Percentiles rank a stretch among this genome's conserved stretches.
phyloP scores from a whole-genome alignment of 2,888 invertebrate species.

The Spilosoma lubricipeda region DNA sequence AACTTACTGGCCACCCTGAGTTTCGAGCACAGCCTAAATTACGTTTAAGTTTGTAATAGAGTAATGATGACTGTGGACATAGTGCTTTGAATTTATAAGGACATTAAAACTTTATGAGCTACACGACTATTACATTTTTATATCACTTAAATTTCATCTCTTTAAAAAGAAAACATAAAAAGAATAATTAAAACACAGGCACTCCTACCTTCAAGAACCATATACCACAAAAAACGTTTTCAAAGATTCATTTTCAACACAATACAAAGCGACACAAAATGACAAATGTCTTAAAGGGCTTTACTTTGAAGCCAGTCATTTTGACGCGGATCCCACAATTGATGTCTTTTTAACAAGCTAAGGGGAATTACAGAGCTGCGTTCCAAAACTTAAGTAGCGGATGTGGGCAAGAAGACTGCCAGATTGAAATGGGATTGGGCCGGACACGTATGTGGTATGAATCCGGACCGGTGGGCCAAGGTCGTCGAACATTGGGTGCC shows the following conservation, averaged over 20 bases:
- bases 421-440: no score
- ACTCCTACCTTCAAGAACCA: not conserved
- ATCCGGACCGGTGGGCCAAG: no score
- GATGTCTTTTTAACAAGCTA: constrained; percentile 18
- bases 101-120: no score
- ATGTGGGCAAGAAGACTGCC: no score
- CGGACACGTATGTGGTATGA: no score
- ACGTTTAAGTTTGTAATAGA: not conserved
- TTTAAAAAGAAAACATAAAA: not conserved
- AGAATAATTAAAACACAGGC: not conserved
- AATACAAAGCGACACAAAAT: constrained; percentile 13
- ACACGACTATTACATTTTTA: not conserved
- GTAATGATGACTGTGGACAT: not conserved
- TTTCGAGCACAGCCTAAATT: not conserved
- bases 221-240: not conserved
- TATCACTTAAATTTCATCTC: not conserved
- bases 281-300: constrained; percentile 18
- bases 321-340: constrained; percentile 8
- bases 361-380: constrained; percentile 10
- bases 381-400: no score
- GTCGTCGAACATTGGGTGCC: no score
- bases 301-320: constrained; percentile 9
- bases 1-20: not conserved
- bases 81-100: no score
- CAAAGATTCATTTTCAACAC: constrained; percentile 14